Conservation (phyloP, 1,140 invertebrate genomes). For the Drosophila teissieri region DNA sequence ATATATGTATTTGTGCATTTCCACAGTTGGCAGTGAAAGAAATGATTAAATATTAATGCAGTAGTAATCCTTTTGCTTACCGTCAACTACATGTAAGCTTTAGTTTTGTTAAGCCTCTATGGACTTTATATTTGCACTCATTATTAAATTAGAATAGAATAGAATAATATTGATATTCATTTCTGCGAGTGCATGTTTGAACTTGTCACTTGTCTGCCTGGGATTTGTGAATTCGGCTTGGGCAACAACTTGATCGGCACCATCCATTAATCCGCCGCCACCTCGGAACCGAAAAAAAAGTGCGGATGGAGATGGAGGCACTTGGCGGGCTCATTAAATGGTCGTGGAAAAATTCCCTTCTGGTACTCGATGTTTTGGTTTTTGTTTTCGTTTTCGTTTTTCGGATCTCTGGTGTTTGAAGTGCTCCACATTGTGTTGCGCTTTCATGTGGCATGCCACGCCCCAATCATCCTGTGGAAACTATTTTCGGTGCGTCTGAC, state of each 20-base stretch:
- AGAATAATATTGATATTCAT: background rate
- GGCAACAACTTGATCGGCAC: constrained; percentile 1
- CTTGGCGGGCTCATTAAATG: constrained; percentile 61
- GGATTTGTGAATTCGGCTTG: background rate
- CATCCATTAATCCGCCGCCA: background rate
- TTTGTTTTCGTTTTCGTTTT: constrained; percentile 30
- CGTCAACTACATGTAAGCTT: too few species aligned
- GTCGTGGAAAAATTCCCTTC: constrained; percentile 45
- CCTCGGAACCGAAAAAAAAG: background rate
- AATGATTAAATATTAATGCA: background rate
- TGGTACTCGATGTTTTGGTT: constrained; percentile 22
- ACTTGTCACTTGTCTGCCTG: constrained; percentile 3
- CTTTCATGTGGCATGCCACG: constrained; percentile 60
- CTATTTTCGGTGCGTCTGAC: constrained; percentile 73
- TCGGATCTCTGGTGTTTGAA: constrained; percentile 26
- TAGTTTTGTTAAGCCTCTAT: too few species aligned
- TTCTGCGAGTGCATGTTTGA: constrained; percentile 1
- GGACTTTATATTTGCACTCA: too few species aligned
- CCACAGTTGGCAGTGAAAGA: background rate
- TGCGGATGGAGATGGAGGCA: background rate
- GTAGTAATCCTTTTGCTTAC: too few species aligned
- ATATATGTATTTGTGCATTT: constrained; percentile 14
- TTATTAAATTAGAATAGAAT: too few species aligned
- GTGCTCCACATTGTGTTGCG: constrained; percentile 66
- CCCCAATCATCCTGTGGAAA: constrained; percentile 53